Conservation (phyloP, 2,113 vertebrate species). For the Anhinga anhinga region DNA sequence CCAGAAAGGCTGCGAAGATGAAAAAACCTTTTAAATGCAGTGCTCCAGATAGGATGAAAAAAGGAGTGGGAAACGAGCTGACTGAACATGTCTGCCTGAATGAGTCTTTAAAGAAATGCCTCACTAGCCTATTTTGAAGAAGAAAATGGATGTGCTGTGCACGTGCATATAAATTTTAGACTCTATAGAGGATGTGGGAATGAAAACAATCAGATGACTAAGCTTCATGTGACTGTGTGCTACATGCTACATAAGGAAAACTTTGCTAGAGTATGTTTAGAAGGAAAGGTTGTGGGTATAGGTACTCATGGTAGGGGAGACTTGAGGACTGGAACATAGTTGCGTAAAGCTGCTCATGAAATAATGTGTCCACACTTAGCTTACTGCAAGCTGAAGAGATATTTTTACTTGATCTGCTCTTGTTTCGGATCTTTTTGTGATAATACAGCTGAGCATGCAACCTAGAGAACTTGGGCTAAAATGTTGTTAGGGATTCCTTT, state of each 20-base stretch:
- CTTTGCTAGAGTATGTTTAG: not conserved
- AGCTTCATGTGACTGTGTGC: conserved; percentile 2
- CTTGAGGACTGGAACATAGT: not conserved
- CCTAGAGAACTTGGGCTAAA: not conserved
- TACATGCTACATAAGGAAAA: not conserved
- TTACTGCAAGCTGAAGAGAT: not conserved
- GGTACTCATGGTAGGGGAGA: not conserved
- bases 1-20: not conserved
- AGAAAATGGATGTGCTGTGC: not conserved
- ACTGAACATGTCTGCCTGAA: not conserved
- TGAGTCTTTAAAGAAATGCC: not conserved
- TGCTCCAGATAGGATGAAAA: not conserved
- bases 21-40: not conserved
- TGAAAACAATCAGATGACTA: conserved; percentile 36
- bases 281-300: not conserved
- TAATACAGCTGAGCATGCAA: not conserved
- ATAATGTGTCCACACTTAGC: not conserved
- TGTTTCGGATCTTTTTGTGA: not conserved
- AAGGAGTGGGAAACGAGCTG: not conserved
- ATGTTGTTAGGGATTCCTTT: not conserved
- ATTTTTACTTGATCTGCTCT: not conserved
- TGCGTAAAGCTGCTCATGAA: not conserved
- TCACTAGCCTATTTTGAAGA: not conserved
- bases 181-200: conserved; percentile 25
- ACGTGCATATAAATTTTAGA: not conserved